phyloP scores from a whole-genome alignment of 2,113 vertebrate species.

The Psittacus erithacus region DNA sequence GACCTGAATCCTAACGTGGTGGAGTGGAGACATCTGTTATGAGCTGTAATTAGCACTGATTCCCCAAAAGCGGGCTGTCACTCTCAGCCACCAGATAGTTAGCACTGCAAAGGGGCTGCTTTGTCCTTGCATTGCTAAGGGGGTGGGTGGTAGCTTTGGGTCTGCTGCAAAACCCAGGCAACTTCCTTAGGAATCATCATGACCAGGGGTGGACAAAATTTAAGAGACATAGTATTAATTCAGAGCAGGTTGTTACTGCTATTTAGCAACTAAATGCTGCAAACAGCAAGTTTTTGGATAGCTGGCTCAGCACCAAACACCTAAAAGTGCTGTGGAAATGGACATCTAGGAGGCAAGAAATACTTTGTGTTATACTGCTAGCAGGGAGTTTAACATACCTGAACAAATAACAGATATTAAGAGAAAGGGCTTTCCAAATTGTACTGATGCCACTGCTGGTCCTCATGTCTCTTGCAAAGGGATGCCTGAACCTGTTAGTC shows the following conservation, averaged over 20 bases:
- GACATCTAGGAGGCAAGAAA: background rate
- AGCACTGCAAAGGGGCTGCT: background rate
- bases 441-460: background rate
- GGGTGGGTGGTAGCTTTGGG: background rate
- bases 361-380: background rate
- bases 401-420: background rate
- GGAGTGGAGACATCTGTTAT: background rate
- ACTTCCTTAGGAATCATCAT: background rate
- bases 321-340: accelerated
- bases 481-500: background rate
- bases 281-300: background rate
- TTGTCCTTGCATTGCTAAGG: accelerated
- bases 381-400: background rate
- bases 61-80: background rate
- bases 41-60: background rate
- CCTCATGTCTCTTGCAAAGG: background rate
- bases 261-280: background rate
- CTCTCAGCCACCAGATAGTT: background rate
- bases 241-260: background rate
- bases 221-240: background rate
- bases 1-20: background rate
- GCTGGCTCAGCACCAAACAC: background rate
- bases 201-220: background rate
- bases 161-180: background rate
- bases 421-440: background rate